phyloP scores from a whole-genome alignment of 1,140 invertebrate genomes.

The Conus ventricosus region DNA sequence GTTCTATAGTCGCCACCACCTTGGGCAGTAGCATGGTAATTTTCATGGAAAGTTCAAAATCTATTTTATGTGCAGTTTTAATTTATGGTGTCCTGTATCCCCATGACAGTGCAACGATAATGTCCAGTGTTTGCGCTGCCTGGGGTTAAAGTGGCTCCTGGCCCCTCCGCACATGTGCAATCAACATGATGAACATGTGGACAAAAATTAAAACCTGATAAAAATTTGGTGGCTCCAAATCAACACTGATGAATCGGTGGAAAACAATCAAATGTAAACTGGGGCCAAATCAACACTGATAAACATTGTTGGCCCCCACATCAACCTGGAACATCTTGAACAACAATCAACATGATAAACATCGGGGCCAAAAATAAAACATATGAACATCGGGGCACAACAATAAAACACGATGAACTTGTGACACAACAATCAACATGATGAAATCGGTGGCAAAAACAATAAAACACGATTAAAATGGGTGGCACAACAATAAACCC shows the following conservation, averaged over 20 bases:
- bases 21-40: not conserved
- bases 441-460: no score
- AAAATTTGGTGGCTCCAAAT: no score
- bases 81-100: conserved; percentile 5
- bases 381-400: no score
- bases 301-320: not conserved
- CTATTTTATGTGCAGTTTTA: no score
- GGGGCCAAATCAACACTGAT: no score
- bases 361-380: no score
- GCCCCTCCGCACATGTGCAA: not conserved
- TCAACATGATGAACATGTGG: not conserved
- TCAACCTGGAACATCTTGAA: not conserved
- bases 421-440: no score
- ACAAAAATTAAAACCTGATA: not conserved
- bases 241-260: no score
- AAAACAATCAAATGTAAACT: no score
- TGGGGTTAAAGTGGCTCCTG: not conserved
- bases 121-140: not conserved
- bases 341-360: no score
- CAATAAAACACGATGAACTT: no score
- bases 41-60: not conserved
- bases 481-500: not conserved
- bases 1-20: not conserved
- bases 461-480: not conserved
- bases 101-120: conserved; percentile 15